These are phyloP conservation scores for Microtus montanus DNA, from an alignment of 2,113 vertebrate species.

Conservation along the genomic window DNA sequence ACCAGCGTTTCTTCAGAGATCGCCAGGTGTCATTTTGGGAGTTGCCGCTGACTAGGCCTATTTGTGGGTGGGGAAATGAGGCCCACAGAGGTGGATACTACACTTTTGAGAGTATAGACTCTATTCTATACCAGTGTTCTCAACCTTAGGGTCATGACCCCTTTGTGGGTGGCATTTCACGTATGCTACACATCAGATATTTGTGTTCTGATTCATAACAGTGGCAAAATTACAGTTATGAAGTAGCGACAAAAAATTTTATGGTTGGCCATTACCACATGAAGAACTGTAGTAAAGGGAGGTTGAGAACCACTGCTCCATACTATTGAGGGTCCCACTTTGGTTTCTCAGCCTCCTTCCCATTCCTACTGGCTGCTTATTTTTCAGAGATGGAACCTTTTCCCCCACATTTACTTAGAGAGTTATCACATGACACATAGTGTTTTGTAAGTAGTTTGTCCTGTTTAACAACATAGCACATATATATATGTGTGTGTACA, in stretches of 20 bases:
- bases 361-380: neutral
- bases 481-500: neutral
- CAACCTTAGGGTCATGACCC: neutral
- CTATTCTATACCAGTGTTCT: neutral
- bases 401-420: neutral
- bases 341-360: fast-evolving
- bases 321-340: fast-evolving
- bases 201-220: neutral
- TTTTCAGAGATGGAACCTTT: neutral
- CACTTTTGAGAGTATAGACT: fast-evolving
- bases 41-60: neutral
- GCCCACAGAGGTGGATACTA: fast-evolving
- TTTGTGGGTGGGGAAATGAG: neutral
- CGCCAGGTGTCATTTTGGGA: neutral
- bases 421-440: neutral
- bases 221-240: neutral
- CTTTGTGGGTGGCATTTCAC: neutral
- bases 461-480: slow-evolving; percentile 31
- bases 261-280: neutral
- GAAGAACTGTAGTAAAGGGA: neutral
- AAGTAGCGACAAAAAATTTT: neutral
- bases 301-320: neutral
- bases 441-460: slow-evolving; percentile 19
- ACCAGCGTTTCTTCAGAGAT: neutral
- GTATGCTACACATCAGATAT: no score